Evolutionary conservation across 1,140 invertebrate genomes (phyloP), one percentile per base, ranked within the genome.

Genomic region (Pantala flavescens): DNA sequence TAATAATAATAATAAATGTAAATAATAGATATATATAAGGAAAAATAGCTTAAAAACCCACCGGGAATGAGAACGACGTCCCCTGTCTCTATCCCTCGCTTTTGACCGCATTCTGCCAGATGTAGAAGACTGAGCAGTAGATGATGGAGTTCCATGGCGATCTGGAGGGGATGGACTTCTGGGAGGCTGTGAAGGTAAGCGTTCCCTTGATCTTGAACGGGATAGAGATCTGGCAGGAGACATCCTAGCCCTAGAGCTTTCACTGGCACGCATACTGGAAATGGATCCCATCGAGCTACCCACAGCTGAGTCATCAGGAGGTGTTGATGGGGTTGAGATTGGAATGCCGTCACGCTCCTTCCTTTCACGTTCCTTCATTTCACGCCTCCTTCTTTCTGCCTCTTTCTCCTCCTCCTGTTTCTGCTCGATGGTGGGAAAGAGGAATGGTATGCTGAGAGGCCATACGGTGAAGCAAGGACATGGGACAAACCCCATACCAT

Each of bases 351-450:
- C 71, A 24, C 71, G 71, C 23, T 72, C 71, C 43, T 79, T 77
- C 70, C 78, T 76, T 71, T 81, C 80, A 63, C 79, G 77, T 73
- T 80, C 79, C 55, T 79, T 78, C 55, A 79, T 78, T 70, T 80
- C 76, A 43, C 82, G 78, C 42, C 80, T 77, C 71, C 82, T 81
- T 24, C 82, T 75, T 73, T 84, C 82, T 2, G 80, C 78, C 74
- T 84, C 83, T 74, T 83, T 83, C 75, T 83, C 86, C 79, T 88
- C 86, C 78, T 90, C 88, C 84, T 89, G 87, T 84, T 89, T 89
- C 87, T 88, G 85, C 16, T 63, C 49, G 49, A 21, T 63, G 49
- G 49, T 21, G n/a, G 49, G 49, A 63, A 21, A 63, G n/a, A 63
- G 49, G 49, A 63, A 63, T 3, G n/a, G 49, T 63, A 12, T 63